These are phyloP conservation scores for Bubalus kerabau DNA, from an alignment of 2,113 vertebrate species.

Conservation along the genomic window DNA sequence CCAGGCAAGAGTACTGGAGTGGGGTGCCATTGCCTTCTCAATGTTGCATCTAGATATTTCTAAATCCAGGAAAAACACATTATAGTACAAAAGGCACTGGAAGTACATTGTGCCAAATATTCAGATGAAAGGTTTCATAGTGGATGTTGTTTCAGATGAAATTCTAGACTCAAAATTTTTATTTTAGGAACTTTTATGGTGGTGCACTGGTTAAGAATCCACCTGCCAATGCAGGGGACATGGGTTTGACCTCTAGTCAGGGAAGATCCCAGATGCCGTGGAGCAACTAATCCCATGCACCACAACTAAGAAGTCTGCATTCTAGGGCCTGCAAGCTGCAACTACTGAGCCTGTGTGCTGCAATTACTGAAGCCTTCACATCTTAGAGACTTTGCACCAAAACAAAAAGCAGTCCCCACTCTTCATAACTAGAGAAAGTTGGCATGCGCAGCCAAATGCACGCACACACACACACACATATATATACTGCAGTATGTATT, in stretches of 20 bases:
- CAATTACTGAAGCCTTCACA: neutral
- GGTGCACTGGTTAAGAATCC: neutral
- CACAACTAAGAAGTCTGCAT: accelerated
- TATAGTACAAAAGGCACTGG: neutral
- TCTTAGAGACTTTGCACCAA: neutral
- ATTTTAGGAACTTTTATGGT: neutral
- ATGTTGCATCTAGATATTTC: neutral
- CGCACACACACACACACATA: neutral
- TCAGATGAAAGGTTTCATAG: neutral
- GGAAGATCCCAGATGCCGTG: neutral
- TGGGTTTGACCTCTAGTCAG: neutral
- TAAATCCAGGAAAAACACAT: neutral
- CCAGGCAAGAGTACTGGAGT: no score
- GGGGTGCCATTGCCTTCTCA: no score
- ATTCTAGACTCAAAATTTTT: neutral
- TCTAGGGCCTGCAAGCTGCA: neutral
- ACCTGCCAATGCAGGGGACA: neutral
- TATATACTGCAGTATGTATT: neutral
- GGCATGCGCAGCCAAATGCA: neutral
- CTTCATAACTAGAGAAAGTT: neutral
- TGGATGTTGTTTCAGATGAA: neutral
- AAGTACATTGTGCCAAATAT: neutral
- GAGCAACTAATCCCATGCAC: neutral
- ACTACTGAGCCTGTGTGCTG: neutral
- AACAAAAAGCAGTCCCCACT: neutral